Conservation (phyloP, 1,140 invertebrate species). For the Reticulitermes speratus region DNA sequence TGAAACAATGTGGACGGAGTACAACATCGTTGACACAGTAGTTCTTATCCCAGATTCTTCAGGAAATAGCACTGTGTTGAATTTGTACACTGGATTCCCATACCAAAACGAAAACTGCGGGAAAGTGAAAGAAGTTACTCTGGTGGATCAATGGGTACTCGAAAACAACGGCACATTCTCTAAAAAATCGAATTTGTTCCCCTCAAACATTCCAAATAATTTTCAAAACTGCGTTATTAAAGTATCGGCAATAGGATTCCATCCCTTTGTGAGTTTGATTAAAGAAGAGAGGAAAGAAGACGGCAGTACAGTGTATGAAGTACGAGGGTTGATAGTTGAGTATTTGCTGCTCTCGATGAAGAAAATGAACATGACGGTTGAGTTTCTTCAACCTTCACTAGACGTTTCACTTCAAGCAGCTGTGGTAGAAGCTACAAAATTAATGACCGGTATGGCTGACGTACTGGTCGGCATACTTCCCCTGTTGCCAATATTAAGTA, state of each 20-base stretch:
- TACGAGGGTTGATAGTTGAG: neutral
- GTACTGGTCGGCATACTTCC: neutral
- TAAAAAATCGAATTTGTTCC: neutral
- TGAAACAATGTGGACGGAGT: neutral
- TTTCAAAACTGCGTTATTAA: neutral
- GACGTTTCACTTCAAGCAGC: too few species aligned
- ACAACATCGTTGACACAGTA: neutral
- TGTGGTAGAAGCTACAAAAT: neutral
- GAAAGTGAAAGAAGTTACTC: neutral
- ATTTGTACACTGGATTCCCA: neutral
- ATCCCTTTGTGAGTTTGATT: neutral
- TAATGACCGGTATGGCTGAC: neutral
- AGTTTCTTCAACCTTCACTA: neutral
- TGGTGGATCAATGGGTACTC: neutral
- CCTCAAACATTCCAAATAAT: neutral
- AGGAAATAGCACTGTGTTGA: neutral
- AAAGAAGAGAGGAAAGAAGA: neutral
- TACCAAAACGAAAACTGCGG: neutral
- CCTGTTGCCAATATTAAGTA: neutral
- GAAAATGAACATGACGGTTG: neutral
- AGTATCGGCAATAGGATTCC: neutral
- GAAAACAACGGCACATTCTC: neutral
- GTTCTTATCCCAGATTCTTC: neutral
- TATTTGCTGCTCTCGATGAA: neutral
- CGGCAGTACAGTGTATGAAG: neutral